phyloP scores from a whole-genome alignment of 2,888 invertebrate genomes.

The Xanthorhoe designata region DNA sequence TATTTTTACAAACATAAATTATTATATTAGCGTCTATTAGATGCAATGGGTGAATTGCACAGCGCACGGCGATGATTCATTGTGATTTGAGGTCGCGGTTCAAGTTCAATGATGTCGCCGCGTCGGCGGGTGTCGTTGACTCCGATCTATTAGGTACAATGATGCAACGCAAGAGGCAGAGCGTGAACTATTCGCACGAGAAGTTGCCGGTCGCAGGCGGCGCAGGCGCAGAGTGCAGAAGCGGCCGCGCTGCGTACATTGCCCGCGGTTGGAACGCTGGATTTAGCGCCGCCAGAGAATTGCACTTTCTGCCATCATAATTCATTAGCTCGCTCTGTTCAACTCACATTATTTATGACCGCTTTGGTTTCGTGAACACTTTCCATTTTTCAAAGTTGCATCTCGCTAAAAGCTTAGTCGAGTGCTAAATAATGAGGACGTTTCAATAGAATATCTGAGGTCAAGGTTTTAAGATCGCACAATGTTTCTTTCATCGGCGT shows the following conservation, averaged over 20 bases:
- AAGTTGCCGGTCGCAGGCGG: constrained; percentile 48
- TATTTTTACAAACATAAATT: constrained; percentile 37
- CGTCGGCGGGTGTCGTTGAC: constrained; percentile 74
- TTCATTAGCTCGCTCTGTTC: constrained; percentile 78
- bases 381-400: constrained; percentile 67
- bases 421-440: constrained; percentile 65
- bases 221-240: constrained; percentile 33
- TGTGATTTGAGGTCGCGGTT: constrained; percentile 50
- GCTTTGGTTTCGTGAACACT: constrained; percentile 74
- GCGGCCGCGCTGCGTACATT: constrained; percentile 48
- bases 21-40: constrained; percentile 48
- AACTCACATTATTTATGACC: constrained; percentile 76
- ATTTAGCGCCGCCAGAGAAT: constrained; percentile 57
- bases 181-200: constrained; percentile 74
- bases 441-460: constrained; percentile 71
- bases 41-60: constrained; percentile 33
- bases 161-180: constrained; percentile 70
- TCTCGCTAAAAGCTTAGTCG: constrained; percentile 40
- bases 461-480: constrained; percentile 64
- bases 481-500: constrained; percentile 61
- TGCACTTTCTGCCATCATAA: constrained; percentile 69
- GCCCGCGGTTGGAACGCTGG: constrained; percentile 53
- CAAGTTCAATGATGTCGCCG: constrained; percentile 65
- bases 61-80: constrained; percentile 50
- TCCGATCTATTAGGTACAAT: constrained; percentile 63